These are phyloP conservation scores for Pseudanteris insignis DNA, from an alignment of 2,888 invertebrate species.

Conservation along the genomic window DNA sequence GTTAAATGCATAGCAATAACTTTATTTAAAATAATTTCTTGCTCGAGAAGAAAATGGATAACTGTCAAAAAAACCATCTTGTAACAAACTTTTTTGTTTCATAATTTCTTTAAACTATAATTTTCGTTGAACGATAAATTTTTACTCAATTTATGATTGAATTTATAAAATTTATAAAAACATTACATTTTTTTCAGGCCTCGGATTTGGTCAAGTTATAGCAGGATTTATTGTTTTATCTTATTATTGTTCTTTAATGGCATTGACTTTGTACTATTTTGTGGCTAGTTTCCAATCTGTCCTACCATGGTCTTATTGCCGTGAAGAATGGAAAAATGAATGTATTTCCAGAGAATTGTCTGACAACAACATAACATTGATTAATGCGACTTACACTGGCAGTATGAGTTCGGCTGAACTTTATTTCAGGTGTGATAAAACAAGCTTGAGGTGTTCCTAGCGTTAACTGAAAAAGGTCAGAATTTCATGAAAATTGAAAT, in stretches of 20 bases:
- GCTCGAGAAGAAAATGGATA: too few relatives aligned
- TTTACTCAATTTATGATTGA: too few relatives aligned
- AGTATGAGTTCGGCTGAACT: conserved; percentile 44
- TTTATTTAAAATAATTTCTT: too few relatives aligned
- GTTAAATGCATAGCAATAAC: too few relatives aligned
- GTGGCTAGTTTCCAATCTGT: conserved; percentile 64
- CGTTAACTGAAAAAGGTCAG: too few relatives aligned
- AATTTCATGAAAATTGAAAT: too few relatives aligned
- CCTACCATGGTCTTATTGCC: conserved; percentile 68
- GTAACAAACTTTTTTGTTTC: too few relatives aligned
- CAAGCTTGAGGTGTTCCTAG: too few relatives aligned
- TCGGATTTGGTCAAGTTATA: conserved; percentile 68
- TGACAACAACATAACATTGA: conserved; percentile 6
- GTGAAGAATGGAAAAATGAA: conserved; percentile 58
- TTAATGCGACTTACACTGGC: conserved; percentile 24
- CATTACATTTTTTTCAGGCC: conserved; percentile 46
- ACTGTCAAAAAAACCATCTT: too few relatives aligned
- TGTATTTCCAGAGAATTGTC: conserved; percentile 45
- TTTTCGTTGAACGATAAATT: too few relatives aligned
- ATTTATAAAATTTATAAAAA: too few relatives aligned
- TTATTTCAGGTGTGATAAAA: conserved; percentile 18
- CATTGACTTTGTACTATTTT: conserved; percentile 67
- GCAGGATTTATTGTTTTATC: conserved; percentile 65
- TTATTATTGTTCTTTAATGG: conserved; percentile 68
- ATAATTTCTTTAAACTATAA: too few relatives aligned